phyloP scores from a whole-genome alignment of 2,888 invertebrate genomes.

The Rhamphomyia laevipes region DNA sequence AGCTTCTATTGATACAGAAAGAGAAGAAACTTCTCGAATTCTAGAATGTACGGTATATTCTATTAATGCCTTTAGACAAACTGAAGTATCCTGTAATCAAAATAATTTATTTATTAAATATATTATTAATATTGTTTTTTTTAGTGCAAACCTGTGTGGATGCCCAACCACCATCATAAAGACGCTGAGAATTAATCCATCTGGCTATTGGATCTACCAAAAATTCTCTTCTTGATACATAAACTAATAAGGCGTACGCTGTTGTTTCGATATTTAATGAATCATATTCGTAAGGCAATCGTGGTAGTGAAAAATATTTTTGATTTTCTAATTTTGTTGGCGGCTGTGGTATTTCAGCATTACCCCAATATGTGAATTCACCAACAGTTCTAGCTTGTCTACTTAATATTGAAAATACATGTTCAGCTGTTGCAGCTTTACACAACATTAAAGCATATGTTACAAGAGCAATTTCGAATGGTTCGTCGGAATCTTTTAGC shows the following conservation, averaged over 20 bases:
- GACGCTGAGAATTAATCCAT: conserved; percentile 80
- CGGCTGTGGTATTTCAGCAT: conserved; percentile 63
- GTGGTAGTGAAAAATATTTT: conserved; percentile 77
- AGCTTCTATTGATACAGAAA: conserved; percentile 72
- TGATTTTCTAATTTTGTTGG: conserved; percentile 83
- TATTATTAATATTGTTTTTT: background rate
- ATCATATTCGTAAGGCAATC: conserved; percentile 79
- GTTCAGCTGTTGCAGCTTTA: conserved; percentile 75
- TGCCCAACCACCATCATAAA: conserved; percentile 80
- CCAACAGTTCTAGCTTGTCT: conserved; percentile 55
- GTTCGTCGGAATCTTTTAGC: conserved; percentile 55
- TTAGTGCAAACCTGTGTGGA: conserved; percentile 54
- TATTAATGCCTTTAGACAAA: conserved; percentile 78
- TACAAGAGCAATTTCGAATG: conserved; percentile 79
- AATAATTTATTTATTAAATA: conserved; percentile 14
- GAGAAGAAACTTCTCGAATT: conserved; percentile 69
- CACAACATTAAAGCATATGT: conserved; percentile 76
- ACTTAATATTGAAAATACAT: conserved; percentile 64
- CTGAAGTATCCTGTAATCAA: conserved; percentile 62
- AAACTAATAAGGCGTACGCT: conserved; percentile 80
- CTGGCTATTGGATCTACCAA: conserved; percentile 76
- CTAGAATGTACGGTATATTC: conserved; percentile 79
- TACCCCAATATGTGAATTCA: conserved; percentile 78
- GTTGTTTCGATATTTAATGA: conserved; percentile 87
- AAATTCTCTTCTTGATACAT: conserved; percentile 72